Evolutionary conservation across 2,113 vertebrate genomes (phyloP).

Genomic region (Connochaetes taurinus): DNA sequence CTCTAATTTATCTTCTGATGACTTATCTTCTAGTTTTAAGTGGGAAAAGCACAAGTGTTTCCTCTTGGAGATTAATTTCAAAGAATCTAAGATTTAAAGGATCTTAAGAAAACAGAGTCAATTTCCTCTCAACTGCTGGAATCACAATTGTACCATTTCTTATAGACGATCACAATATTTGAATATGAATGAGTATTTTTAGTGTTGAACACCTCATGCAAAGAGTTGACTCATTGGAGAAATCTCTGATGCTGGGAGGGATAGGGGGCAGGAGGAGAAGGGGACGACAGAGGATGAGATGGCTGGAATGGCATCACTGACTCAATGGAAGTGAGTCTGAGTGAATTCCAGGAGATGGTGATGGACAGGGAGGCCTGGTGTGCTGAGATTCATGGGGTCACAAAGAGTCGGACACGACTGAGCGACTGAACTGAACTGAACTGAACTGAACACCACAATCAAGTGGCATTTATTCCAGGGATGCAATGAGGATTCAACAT

Average conservation of each 20-base stretch:
- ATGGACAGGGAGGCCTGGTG: too few species aligned
- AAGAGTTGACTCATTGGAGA: too few species aligned
- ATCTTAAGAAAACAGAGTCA: not conserved
- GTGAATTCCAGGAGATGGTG: too few species aligned
- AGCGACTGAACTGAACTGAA: too few species aligned
- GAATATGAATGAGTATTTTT: not conserved
- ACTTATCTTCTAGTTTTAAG: not conserved
- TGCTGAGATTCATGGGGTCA: too few species aligned
- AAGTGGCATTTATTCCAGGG: not conserved
- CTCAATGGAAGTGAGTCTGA: too few species aligned
- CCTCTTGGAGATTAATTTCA: not conserved
- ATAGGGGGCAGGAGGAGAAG: too few species aligned
- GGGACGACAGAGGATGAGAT: too few species aligned
- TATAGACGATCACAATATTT: not conserved
- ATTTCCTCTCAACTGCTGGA: not conserved
- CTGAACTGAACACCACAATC: not conserved
- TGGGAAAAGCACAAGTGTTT: not conserved
- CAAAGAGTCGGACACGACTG: too few species aligned
- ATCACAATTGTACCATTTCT: not conserved
- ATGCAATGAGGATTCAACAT: not conserved
- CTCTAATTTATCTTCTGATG: not conserved
- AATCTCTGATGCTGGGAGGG: too few species aligned
- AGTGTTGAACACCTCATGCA: not conserved
- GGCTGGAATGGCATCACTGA: too few species aligned
- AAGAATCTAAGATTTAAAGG: not conserved